Conservation (phyloP, 2,888 invertebrate species). For the Polymixis flavicincta region DNA sequence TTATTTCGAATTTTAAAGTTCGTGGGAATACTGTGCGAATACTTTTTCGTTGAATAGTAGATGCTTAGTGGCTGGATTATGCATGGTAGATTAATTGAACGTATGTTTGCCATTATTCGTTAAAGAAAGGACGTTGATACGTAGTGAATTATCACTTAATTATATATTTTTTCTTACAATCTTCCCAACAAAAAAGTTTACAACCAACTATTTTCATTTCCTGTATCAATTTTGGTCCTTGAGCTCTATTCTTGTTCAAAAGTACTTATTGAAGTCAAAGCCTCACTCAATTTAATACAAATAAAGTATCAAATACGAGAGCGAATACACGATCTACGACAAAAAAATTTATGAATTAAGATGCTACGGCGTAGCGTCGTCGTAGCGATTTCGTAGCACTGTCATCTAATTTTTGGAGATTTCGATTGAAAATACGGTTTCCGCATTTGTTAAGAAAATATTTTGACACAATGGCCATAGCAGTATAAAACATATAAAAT, state of each 20-base stretch:
- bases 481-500: neutral
- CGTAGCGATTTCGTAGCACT: slow-evolving; percentile 54
- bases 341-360: neutral
- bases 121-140: neutral
- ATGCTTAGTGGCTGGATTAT: slow-evolving; percentile 44
- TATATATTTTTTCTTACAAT: neutral
- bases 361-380: slow-evolving; percentile 49
- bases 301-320: neutral
- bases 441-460: neutral
- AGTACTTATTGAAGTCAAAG: too few relatives aligned
- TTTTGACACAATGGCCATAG: neutral
- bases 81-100: slow-evolving; percentile 37
- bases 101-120: slow-evolving; percentile 14
- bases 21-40: slow-evolving; percentile 60
- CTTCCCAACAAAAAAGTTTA: neutral
- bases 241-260: neutral
- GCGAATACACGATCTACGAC: neutral
- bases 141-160: neutral
- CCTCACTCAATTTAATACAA: neutral
- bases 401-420: neutral
- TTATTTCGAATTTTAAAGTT: slow-evolving; percentile 56
- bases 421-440: neutral
- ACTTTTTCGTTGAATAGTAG: slow-evolving; percentile 11
- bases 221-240: neutral
- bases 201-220: neutral